phyloP scores from a whole-genome alignment of 2,797 vertebrate species.

The Netta rufina region DNA sequence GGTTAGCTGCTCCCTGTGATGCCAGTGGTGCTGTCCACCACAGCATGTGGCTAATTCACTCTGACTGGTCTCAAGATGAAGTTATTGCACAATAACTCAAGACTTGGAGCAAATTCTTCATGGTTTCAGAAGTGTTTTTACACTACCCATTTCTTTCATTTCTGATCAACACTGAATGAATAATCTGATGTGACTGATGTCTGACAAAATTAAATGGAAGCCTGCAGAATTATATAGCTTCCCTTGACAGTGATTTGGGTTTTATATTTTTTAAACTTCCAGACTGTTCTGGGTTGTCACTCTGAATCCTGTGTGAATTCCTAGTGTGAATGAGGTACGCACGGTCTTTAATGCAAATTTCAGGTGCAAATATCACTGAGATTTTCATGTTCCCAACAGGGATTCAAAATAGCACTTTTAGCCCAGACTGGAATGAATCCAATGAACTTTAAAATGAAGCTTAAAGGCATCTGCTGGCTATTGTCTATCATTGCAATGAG shows the following conservation, averaged over 20 bases:
- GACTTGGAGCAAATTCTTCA: neutral
- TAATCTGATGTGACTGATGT: neutral
- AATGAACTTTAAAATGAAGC: neutral
- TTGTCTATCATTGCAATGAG: neutral
- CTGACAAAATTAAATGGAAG: neutral
- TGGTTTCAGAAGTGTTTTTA: neutral
- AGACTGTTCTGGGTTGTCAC: neutral
- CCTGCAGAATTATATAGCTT: neutral
- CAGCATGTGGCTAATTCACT: neutral
- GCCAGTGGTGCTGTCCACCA: neutral
- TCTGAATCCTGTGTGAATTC: neutral
- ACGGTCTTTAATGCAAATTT: neutral
- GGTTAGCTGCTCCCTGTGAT: neutral
- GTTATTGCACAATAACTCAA: neutral
- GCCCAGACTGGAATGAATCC: neutral
- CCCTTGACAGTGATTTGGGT: neutral
- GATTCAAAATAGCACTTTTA: neutral
- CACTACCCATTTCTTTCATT: neutral
- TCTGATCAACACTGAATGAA: neutral
- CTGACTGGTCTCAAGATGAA: neutral
- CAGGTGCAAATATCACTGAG: neutral
- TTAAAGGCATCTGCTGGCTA: neutral
- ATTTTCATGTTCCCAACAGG: neutral
- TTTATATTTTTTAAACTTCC: neutral
- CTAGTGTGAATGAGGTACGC: neutral